Conservation (phyloP, 2,888 invertebrate species). For the Chrysina gloriosa region DNA sequence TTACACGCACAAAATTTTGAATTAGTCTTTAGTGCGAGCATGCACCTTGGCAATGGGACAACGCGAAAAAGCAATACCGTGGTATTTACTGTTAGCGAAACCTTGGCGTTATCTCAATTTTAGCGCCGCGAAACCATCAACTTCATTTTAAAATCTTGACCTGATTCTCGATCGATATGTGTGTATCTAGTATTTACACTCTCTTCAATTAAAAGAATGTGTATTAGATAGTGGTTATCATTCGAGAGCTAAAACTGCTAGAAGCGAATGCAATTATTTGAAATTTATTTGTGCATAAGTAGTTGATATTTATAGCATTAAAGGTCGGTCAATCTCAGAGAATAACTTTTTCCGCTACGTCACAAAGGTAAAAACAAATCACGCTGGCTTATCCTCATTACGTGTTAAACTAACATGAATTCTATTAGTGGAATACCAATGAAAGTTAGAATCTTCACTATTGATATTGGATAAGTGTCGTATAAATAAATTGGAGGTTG, state of each 20-base stretch:
- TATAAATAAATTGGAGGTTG: too few species aligned
- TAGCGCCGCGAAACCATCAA: constrained; percentile 33
- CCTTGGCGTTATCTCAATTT: constrained; percentile 31
- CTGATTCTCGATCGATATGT: constrained; percentile 31
- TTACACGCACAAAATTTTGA: constrained; percentile 12
- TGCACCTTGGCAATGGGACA: constrained; percentile 18
- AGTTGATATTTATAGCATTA: constrained; percentile 1
- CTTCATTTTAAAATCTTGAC: constrained; percentile 36
- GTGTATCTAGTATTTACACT: constrained; percentile 31
- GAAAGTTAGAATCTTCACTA: too few species aligned
- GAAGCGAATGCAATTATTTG: not conserved
- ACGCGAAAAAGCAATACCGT: constrained; percentile 2
- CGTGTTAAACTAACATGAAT: too few species aligned
- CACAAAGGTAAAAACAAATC: not conserved
- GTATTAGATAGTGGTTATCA: constrained; percentile 4
- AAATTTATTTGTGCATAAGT: constrained; percentile 22
- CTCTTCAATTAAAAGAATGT: constrained; percentile 11
- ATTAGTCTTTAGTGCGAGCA: constrained; percentile 1
- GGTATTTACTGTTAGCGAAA: not conserved
- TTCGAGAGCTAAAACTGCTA: constrained; percentile 10
- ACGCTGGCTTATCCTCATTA: not conserved
- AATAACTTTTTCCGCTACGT: not conserved
- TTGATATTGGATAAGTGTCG: too few species aligned
- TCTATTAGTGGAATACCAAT: too few species aligned
- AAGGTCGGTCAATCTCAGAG: not conserved